These are phyloP conservation scores for Calliphora vicina DNA, from an alignment of 1,140 invertebrate species.

Conservation along the genomic window DNA sequence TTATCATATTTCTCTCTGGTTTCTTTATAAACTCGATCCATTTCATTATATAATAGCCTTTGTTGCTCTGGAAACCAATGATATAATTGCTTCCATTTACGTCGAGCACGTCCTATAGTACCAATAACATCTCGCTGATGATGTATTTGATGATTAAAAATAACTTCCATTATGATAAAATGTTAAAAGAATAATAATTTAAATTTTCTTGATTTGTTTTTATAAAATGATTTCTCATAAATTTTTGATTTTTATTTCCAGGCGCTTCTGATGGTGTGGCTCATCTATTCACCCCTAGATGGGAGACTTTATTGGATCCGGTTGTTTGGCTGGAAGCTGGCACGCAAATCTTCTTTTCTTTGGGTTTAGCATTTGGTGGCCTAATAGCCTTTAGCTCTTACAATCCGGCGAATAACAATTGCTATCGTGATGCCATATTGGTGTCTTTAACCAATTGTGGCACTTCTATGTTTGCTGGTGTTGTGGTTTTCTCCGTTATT, in stretches of 20 bases:
- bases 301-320: conserved; percentile 77
- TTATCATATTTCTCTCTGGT: background rate
- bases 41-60: background rate
- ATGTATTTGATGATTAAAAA: conserved; percentile 18
- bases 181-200: background rate
- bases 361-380: conserved; percentile 94
- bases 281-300: conserved; percentile 89
- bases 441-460: conserved; percentile 94
- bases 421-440: conserved; percentile 91
- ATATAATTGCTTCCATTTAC: conserved; percentile 14
- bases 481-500: conserved; percentile 97
- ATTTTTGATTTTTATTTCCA: conserved; percentile 24
- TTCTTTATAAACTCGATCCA: conserved; percentile 22
- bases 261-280: conserved; percentile 88
- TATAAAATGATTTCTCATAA: background rate
- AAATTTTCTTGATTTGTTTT: background rate
- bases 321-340: conserved; percentile 96
- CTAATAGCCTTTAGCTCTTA: conserved; percentile 93
- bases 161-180: conserved; percentile 17
- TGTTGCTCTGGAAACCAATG: conserved; percentile 19
- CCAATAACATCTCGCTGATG: conserved; percentile 23
- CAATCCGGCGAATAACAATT: conserved; percentile 96
- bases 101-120: conserved; percentile 7
- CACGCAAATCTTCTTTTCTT: conserved; percentile 97
- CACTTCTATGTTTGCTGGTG: conserved; percentile 97